Evolutionary conservation across 1,140 invertebrate genomes (phyloP).

Genomic region (Zophobas atratus): DNA sequence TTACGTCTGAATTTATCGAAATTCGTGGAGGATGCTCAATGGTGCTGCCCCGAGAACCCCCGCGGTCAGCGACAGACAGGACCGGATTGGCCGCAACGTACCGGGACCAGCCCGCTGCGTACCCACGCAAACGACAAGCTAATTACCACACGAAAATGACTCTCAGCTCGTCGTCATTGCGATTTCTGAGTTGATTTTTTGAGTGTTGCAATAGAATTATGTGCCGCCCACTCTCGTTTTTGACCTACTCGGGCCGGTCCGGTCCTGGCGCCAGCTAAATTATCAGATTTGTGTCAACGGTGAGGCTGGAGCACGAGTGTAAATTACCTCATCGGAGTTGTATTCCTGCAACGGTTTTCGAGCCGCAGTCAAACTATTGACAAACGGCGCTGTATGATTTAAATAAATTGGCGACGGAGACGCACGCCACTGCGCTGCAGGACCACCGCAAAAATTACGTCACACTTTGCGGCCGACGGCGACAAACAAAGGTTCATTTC

Average conservation of each 20-base stretch:
- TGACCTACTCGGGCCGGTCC: too few species aligned
- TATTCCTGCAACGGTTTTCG: conserved; percentile 27
- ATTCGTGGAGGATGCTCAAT: conserved; percentile 16
- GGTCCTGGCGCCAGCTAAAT: conserved; percentile 44
- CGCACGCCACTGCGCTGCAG: conserved; percentile 22
- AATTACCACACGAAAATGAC: too few species aligned
- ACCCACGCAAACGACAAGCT: too few species aligned
- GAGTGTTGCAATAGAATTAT: too few species aligned
- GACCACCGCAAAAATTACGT: background rate
- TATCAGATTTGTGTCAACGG: conserved; percentile 59
- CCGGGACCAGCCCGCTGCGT: too few species aligned
- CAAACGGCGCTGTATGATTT: background rate
- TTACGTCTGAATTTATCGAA: conserved; percentile 39
- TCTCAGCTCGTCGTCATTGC: too few species aligned
- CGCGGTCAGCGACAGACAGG: conserved; percentile 42
- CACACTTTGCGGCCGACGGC: too few species aligned
- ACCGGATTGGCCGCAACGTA: too few species aligned
- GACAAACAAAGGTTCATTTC: too few species aligned
- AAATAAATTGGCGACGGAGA: background rate
- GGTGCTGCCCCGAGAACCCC: conserved; percentile 48
- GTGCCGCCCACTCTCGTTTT: too few species aligned
- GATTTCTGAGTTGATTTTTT: too few species aligned
- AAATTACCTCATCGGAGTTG: conserved; percentile 53
- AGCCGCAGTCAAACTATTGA: conserved; percentile 6
- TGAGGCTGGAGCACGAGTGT: conserved; percentile 51